Evolutionary conservation across 1,140 invertebrate species (phyloP), one percentile per base, ranked within the genome.

Genomic region (Lanistes nyassanus): DNA sequence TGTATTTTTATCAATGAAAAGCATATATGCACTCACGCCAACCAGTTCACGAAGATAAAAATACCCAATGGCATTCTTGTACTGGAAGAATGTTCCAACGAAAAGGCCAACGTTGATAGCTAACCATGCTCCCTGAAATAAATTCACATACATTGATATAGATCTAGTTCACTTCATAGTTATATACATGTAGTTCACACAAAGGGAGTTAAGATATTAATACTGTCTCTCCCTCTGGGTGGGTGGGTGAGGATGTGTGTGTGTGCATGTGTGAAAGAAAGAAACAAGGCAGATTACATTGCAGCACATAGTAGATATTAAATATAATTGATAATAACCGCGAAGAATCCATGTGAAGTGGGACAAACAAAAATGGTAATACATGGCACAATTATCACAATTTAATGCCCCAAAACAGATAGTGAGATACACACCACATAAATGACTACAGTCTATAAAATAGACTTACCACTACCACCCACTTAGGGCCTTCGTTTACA

Each of bases 61-160:
- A 71, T 80, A 88, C 29, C 83, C 81, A 9, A 73, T 68, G 6
- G 55, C 60, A 26, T 76, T 74, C 26, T 82, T 74, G 76, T 83
- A 88, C 23, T 76, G 70, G 21, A 85, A 62, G 71, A 84, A 88
- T 29, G 81, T 81, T 71, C 76, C 81, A 39, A 83, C 77, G 77
- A 87, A 88, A 34, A 85, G 78, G 29, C 68, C 83, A 34, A 84
- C 74, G 77, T 88, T 87, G 47, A 80, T 82, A 42, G 80, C 67
- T 16, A 87, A 75, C 83, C 84, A 88, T n/a, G 85, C 64, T 53
- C 78, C 78, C 86, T 88, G 78, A 71, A 82, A 47, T 13, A 47
- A n/a, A n/a, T n/a, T n/a, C n/a, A n/a, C n/a, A n/a, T n/a, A n/a
- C n/a, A n/a, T n/a, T n/a, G n/a, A n/a, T n/a, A n/a, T n/a, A n/a